Evolutionary conservation across 2,888 invertebrate species (phyloP).

Genomic region (Cryptus viduatorius): DNA sequence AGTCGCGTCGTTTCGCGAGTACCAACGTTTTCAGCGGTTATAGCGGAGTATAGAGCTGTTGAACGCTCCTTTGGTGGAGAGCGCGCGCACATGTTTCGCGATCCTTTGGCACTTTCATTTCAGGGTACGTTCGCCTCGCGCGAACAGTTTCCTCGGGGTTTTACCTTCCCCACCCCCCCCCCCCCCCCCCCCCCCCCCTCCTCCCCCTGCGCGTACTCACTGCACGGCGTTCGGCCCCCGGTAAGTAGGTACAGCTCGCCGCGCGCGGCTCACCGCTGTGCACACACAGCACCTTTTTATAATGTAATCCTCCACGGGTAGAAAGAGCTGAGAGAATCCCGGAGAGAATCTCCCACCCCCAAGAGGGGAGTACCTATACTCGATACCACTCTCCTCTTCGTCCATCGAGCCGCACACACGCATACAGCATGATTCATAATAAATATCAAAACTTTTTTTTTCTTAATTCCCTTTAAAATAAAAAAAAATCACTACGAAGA

Average conservation of each 20-base stretch:
- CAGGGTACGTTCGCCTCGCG: slow-evolving; percentile 56
- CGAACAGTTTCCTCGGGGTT: slow-evolving; percentile 52
- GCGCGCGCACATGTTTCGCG: slow-evolving; percentile 63
- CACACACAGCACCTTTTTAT: slow-evolving; percentile 70
- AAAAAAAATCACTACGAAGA: no score
- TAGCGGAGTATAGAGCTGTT: slow-evolving; percentile 42
- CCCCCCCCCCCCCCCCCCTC: neutral
- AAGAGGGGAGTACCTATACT: slow-evolving; percentile 56
- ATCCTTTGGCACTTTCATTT: slow-evolving; percentile 69
- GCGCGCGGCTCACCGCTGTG: slow-evolving; percentile 65
- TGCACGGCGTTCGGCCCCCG: slow-evolving; percentile 48
- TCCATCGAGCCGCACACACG: slow-evolving; percentile 1
- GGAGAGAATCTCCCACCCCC: slow-evolving; percentile 47
- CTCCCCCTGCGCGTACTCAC: slow-evolving; percentile 2
- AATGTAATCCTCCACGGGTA: slow-evolving; percentile 65
- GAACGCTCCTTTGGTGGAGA: slow-evolving; percentile 61
- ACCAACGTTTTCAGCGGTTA: slow-evolving; percentile 39
- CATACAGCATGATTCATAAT: neutral
- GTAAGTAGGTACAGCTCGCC: slow-evolving; percentile 68
- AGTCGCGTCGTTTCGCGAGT: slow-evolving; percentile 37
- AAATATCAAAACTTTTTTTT: no score
- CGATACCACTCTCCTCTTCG: slow-evolving; percentile 51
- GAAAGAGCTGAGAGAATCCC: slow-evolving; percentile 47
- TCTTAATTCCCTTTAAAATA: no score
- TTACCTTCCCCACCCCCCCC: neutral